Conservation (phyloP, 2,888 invertebrate species). For the Lochmaea capreae region DNA sequence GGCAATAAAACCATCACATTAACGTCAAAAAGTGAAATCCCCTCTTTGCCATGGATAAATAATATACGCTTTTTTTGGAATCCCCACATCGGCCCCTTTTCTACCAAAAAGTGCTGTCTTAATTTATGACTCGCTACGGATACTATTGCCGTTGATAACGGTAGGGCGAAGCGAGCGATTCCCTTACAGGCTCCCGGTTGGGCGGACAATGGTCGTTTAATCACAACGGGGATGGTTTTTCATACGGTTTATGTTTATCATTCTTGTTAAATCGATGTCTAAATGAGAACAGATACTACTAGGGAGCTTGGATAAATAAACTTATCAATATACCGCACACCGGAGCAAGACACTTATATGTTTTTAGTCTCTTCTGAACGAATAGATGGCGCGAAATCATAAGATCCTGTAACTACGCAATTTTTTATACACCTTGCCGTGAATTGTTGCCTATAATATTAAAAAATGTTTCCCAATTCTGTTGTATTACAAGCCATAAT, state of each 20-base stretch:
- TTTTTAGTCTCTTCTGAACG: no score
- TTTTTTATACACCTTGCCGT: no score
- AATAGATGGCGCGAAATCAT: no score
- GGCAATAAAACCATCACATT: constrained; percentile 33
- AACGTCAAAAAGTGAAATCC: constrained; percentile 27
- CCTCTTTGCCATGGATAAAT: constrained; percentile 22
- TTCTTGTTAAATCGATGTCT: constrained; percentile 16
- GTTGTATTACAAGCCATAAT: no score
- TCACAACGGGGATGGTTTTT: constrained; percentile 25
- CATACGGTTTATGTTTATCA: constrained; percentile 26
- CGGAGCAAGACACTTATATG: no score
- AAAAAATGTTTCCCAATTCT: no score
- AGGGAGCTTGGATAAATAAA: no score
- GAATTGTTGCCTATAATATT: no score
- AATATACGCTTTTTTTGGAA: constrained; percentile 23
- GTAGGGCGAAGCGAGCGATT: constrained; percentile 22
- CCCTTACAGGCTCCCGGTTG: constrained; percentile 19
- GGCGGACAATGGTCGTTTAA: constrained; percentile 28
- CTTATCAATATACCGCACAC: no score
- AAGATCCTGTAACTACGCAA: no score
- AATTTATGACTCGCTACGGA: constrained; percentile 27
- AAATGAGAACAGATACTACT: background rate
- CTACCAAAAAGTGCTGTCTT: constrained; percentile 27
- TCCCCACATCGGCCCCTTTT: constrained; percentile 20
- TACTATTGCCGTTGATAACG: constrained; percentile 32